Evolutionary conservation across 2,113 vertebrate species (phyloP), one percentile per base, ranked within the genome.

Genomic region (Gobius niger): DNA sequence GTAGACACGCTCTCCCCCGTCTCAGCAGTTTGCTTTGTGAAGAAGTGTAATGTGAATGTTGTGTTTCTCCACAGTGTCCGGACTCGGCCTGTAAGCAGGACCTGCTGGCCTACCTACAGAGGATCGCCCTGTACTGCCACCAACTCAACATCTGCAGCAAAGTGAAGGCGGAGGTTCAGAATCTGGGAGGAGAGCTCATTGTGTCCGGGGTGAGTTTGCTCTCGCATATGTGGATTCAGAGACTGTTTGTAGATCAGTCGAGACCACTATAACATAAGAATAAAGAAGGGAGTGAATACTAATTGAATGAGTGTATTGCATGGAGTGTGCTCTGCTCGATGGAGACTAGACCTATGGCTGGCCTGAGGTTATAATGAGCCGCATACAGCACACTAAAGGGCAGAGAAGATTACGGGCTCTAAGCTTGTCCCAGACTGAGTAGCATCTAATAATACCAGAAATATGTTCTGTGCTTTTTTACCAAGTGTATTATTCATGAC

Each of bases 91-190:
- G 96, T 88, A 99, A 99, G 81, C 96, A 99, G 90, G 98, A 99
- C 89, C 94, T 99, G 56, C 90, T 99, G 67, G 98, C 96, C 50
- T 99, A 99, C 87, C 94, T 99, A 79, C 96, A 99, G 89, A 96
- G 98, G 82, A 98, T 99, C 8, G 96, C 98, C 0, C 93, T 99
- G 24, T 99, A 96, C 84, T 99, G 98, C 88, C 97, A 99, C 82
- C 98, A 99, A 91, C 95, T 99, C 77, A 99, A 99, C 84, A 99
- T 99, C 83, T 99, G 98, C 84, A 99, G 98, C 91, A 99, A 99
- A 87, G 98, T 99, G 82, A 99, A 99, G 82, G 98, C 98, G 0
- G 98, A 99, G 88, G 98, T 99, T 47, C 98, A 99, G 84, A 99
- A 99, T 88, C 95, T 99, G 1, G 98, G 98, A 0, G 98, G 98